Conservation (phyloP, 92 coral and sea anemone species). For the Zoanthus gigantus region DNA sequence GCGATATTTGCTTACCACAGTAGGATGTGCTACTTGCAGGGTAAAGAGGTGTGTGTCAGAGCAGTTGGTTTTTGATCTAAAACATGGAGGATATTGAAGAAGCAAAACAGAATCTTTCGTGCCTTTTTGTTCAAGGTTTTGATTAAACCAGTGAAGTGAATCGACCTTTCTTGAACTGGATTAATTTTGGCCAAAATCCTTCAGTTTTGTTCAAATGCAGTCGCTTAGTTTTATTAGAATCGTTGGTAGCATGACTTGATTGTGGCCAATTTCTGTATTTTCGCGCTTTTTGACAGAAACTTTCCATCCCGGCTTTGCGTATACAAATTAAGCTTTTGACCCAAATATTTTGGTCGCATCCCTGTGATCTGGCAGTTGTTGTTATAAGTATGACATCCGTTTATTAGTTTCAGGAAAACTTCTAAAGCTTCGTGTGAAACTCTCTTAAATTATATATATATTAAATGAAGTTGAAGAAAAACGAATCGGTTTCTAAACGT, state of each 20-base stretch:
- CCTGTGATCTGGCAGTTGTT: constrained; percentile 1
- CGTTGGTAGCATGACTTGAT: neutral
- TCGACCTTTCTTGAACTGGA: constrained; percentile 35
- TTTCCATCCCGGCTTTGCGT: neutral
- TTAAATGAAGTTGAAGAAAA: neutral
- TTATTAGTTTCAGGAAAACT: neutral
- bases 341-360: constrained; percentile 1
- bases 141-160: constrained; percentile 40
- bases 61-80: neutral
- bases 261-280: neutral
- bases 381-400: constrained; percentile 4
- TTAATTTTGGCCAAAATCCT: neutral
- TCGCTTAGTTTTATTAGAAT: constrained; percentile 11
- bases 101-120: constrained; percentile 42
- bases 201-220: constrained; percentile 1
- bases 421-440: constrained; percentile 3
- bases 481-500: neutral
- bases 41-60: constrained; percentile 43
- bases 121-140: constrained; percentile 10
- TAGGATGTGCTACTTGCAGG: constrained; percentile 47
- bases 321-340: constrained; percentile 1
- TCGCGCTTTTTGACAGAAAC: neutral
- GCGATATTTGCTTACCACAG: constrained; percentile 37
- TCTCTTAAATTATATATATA: neutral
- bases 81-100: constrained; percentile 6